Base-by-base conservation (phyloP, 2,113 vertebrate genomes). In the Microtus montanus region DNA sequence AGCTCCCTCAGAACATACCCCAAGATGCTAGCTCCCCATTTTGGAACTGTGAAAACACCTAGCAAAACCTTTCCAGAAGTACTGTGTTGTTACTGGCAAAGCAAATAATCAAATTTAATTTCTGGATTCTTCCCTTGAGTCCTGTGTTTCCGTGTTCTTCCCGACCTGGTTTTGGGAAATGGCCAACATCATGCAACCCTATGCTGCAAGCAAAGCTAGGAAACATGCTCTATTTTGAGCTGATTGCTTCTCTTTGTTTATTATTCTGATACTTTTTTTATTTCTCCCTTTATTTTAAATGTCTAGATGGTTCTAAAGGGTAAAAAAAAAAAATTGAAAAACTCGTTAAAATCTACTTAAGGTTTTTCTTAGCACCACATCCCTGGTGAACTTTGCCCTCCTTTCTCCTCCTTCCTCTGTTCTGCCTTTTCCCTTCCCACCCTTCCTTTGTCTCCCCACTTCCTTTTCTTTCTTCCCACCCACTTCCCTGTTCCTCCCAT, bases 371-470 rank as follows among this genome's bases (percentile, higher is more conserved):
- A 66, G 15, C n/a, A 75, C 75, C 66, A 13, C 5, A 54, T 20
- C 2, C 93, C 74, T 61, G 52, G 74, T 20, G 30, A 74, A 10
- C 0, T 35, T 30, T 89, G 38, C 44, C n/a, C 26, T 11, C 28
- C 33, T 68, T 8, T 15, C 7, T 73, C 38, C 5, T 2, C 7
- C 4, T 2, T 2, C 11, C 35, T 5, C 14, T 20, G 11, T 22
- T 17, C 44, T 11, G 2, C 2, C 3, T 22, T 24, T 17, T 38
- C 5, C 7, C 2, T 28, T 5, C 1, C 7, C 15, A 5, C 2
- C 10, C 7, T 2, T 3, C 12, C 33, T 47, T 26, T 17, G 10
- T 12, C 5, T 19, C 33, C 26, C 20, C 11, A 7, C 4, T 6
- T 66, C n/a, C 68, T 14, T 52, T 7, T 64, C 70, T 89, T 7